Evolutionary conservation across 2,113 vertebrate species (phyloP).

Genomic region (Apus apus): DNA sequence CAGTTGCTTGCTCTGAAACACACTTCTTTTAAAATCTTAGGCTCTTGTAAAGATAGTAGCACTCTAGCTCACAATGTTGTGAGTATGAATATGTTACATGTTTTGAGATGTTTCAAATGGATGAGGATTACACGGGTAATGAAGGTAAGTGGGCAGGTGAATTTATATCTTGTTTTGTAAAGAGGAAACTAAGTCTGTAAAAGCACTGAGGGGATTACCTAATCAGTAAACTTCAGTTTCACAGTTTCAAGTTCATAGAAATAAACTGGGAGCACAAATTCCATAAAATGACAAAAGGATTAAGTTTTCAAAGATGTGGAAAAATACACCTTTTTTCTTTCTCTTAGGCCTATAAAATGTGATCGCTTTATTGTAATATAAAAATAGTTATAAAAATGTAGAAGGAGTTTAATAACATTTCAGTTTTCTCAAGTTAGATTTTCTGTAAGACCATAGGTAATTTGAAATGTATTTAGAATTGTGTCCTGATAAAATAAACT

Average conservation of each 20-base stretch:
- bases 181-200: not conserved
- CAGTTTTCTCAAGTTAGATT: not conserved
- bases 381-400: not conserved
- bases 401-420: not conserved
- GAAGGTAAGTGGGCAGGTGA: not conserved
- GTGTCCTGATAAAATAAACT: not conserved
- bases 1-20: not conserved
- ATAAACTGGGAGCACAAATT: not conserved
- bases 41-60: not conserved
- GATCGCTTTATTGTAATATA: not conserved
- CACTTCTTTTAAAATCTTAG: not conserved
- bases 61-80: not conserved
- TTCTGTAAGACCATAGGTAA: not conserved
- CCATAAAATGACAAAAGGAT: not conserved
- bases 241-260: not conserved
- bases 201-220: not conserved
- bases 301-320: not conserved
- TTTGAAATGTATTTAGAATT: slow-evolving; percentile 13
- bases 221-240: not conserved
- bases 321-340: accelerated
- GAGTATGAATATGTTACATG: not conserved
- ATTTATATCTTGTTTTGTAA: not conserved
- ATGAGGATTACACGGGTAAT: not conserved
- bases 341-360: not conserved
- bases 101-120: not conserved